phyloP scores from a whole-genome alignment of 2,888 invertebrate species.

The Amphipyra tragopoginis region DNA sequence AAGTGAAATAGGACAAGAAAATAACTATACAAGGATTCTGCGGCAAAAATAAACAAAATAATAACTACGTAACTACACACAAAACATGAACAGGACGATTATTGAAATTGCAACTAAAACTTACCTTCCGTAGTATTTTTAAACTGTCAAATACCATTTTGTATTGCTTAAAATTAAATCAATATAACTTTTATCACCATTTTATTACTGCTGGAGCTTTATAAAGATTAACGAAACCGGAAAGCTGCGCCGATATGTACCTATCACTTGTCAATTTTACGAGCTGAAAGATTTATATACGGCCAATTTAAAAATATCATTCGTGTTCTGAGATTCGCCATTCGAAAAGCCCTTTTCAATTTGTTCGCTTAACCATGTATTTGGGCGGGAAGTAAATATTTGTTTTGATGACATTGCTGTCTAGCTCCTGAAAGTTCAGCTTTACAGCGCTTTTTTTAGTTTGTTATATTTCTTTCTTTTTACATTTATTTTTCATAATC shows the following conservation, averaged over 20 bases:
- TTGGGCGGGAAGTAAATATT: slow-evolving; percentile 72
- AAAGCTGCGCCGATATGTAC: slow-evolving; percentile 60
- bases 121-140: slow-evolving; percentile 64
- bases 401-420: slow-evolving; percentile 64
- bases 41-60: slow-evolving; percentile 20
- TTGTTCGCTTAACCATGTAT: slow-evolving; percentile 65
- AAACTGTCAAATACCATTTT: slow-evolving; percentile 66
- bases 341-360: slow-evolving; percentile 50
- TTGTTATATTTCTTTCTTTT: background rate
- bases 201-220: slow-evolving; percentile 50
- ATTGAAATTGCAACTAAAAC: slow-evolving; percentile 39
- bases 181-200: slow-evolving; percentile 39
- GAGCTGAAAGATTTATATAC: slow-evolving; percentile 64
- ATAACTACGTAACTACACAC: background rate
- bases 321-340: background rate
- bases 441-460: slow-evolving; percentile 53
- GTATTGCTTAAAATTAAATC: slow-evolving; percentile 17
- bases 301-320: slow-evolving; percentile 41
- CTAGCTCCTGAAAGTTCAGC: slow-evolving; percentile 36
- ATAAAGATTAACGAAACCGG: slow-evolving; percentile 59
- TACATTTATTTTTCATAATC: too few species aligned
- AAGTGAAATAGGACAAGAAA: background rate
- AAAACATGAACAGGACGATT: background rate
- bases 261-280: slow-evolving; percentile 68
- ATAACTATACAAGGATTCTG: background rate